Percentiles rank a stretch among this genome's conserved stretches.
phyloP scores from a whole-genome alignment of 2,888 invertebrate species.

The Drosophila helvetica region DNA sequence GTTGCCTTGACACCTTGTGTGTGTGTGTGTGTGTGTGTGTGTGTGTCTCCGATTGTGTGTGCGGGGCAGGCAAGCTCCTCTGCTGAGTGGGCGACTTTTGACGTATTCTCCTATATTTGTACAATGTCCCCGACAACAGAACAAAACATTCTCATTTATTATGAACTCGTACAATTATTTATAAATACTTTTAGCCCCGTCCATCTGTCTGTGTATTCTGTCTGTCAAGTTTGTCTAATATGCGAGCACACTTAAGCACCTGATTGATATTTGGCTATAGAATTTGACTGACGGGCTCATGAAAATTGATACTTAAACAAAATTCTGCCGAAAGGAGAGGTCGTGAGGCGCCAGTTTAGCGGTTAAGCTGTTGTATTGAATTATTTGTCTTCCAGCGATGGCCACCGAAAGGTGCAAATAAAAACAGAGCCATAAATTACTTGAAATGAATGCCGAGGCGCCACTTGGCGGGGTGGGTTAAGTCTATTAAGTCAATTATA shows the following conservation, averaged over 20 bases:
- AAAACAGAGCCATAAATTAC: conserved; percentile 59
- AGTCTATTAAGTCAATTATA: conserved; percentile 74
- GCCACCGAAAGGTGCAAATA: conserved; percentile 7
- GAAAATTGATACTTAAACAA: conserved; percentile 65
- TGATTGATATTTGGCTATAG: conserved; percentile 50
- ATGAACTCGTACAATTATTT: conserved; percentile 41
- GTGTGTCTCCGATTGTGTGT: too few species aligned
- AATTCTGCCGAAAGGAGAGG: not conserved
- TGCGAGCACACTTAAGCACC: conserved; percentile 32
- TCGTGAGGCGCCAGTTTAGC: too few species aligned
- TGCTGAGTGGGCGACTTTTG: conserved; percentile 21
- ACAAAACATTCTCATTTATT: conserved; percentile 40
- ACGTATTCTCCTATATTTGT: conserved; percentile 28
- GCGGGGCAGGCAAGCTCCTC: conserved; percentile 23
- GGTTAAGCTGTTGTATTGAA: conserved; percentile 18
- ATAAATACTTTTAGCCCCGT: conserved; percentile 37
- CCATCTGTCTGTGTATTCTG: conserved; percentile 12
- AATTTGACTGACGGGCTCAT: conserved; percentile 52
- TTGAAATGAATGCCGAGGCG: conserved; percentile 59
- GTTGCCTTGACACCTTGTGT: conserved; percentile 52
- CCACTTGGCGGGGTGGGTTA: conserved; percentile 26
- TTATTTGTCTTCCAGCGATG: conserved; percentile 19
- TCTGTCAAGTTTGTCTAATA: conserved; percentile 38
- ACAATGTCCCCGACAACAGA: conserved; percentile 2
- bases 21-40: not conserved